Conservation (phyloP, 1,140 invertebrate species). For the Probaryconus sp. region DNA sequence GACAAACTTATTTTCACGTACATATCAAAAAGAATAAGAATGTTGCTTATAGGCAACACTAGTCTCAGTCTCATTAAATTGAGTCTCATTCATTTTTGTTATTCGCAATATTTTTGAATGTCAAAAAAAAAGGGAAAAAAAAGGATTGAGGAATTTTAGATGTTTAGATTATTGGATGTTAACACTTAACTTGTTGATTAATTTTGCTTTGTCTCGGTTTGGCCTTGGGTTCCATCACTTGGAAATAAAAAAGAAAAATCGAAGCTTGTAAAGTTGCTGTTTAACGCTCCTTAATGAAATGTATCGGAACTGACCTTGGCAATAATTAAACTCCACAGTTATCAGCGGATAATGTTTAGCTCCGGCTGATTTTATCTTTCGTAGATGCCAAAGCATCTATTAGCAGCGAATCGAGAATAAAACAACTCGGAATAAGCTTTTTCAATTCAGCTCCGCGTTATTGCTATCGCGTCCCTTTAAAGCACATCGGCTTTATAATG, state of each 20-base stretch:
- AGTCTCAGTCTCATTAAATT: too few species aligned
- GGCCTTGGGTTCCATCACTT: conserved; percentile 13
- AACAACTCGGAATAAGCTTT: conserved; percentile 20
- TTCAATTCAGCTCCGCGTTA: conserved; percentile 17
- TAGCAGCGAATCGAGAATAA: conserved; percentile 26
- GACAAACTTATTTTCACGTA: neutral
- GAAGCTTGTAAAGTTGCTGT: conserved; percentile 27
- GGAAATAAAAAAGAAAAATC: conserved; percentile 31
- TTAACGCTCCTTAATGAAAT: conserved; percentile 43
- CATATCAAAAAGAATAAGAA: too few species aligned
- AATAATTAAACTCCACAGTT: conserved; percentile 41
- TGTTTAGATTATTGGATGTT: too few species aligned
- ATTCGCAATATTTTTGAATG: too few species aligned
- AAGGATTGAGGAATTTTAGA: too few species aligned
- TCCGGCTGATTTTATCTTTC: conserved; percentile 34
- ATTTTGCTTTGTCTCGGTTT: conserved; percentile 12
- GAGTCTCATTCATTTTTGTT: too few species aligned
- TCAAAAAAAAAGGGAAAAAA: too few species aligned
- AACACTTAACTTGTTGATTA: too few species aligned
- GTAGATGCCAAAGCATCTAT: conserved; percentile 30
- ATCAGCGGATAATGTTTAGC: conserved; percentile 30
- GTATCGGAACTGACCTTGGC: conserved; percentile 38
- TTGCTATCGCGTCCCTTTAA: conserved; percentile 1
- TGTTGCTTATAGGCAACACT: too few species aligned
- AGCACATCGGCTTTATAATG: too few species aligned